Base-by-base conservation (phyloP, 2,888 invertebrate species). In the Acronicta aceris region DNA sequence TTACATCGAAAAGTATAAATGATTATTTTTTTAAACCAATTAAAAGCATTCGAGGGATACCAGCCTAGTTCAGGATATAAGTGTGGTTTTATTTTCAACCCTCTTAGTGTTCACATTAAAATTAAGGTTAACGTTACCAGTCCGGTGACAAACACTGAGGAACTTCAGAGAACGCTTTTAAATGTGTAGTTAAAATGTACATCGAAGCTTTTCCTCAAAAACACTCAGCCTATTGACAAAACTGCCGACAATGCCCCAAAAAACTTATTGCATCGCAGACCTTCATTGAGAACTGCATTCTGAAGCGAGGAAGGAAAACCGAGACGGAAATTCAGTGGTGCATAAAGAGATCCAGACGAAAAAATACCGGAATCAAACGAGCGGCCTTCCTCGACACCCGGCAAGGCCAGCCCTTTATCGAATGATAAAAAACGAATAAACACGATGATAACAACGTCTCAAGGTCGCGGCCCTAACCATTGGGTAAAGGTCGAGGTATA, bases 371-470 rank as follows among this genome's bases (percentile, higher is more conserved):
- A 93, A 91, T 86, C 74, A 56, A 74, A 73, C 38, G 21, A 16
- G 65, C 81, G 76, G 88, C 92, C 92, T 84, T 86, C 79, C 55
- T 65, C 74, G 84, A 82, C 85, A 84, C 79, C 65, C 49, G 48
- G 59, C 90, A 88, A 93, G 93, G 93, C 80, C 89, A 83, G 84
- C 91, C 93, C 92, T 92, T 90, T 90, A 92, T 92, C 90, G 79
- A 54, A 55, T 77, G 89, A 90, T 90, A 90, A 89, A 85, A 86
- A 84, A 82, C 76, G 65, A 76, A 84, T 83, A 84, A 86, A 86
- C 82, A 84, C 74, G 70, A 79, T 86, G 91, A 91, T 88, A 91
- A 86, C 72, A 76, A 82, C 82, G 82, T 74, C 75, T 79, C 91
- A 90, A 91, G 93, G 91, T 86, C 90, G 82, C 76, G 83, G 86